phyloP scores from a whole-genome alignment of 2,797 vertebrate genomes.

The Macropus fuliginosus region DNA sequence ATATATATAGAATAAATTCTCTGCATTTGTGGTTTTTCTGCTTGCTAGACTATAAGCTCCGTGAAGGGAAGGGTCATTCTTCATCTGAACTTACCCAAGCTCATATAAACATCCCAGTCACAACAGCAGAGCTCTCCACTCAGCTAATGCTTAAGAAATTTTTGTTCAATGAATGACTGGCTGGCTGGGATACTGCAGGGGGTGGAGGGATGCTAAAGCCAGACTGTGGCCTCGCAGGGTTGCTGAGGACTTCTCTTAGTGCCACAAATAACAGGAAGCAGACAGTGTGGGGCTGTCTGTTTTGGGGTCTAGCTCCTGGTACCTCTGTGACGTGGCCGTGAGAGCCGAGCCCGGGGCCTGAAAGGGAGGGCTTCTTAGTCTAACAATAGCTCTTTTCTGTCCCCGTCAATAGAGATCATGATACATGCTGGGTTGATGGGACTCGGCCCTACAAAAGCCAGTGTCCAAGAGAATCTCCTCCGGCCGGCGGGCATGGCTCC shows the following conservation, averaged over 20 bases:
- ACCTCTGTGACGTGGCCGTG: not conserved
- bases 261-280: not conserved
- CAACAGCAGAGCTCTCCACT: not conserved
- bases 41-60: not conserved
- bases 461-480: conserved; percentile 79
- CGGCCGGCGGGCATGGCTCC: conserved; percentile 58
- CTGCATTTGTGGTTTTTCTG: not conserved
- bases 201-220: not conserved
- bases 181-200: not conserved
- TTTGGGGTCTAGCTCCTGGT: not conserved
- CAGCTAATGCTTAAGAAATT: not conserved
- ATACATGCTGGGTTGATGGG: conserved; percentile 79
- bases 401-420: conserved; percentile 48
- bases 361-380: not conserved
- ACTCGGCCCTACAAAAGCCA: conserved; percentile 82
- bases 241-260: not conserved
- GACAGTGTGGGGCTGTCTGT: not conserved
- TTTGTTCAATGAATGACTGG: not conserved
- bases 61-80: not conserved
- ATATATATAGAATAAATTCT: not conserved
- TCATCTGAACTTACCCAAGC: not conserved
- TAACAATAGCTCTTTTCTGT: conserved; percentile 55
- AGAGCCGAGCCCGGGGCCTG: not conserved
- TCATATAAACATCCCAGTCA: not conserved
- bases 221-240: not conserved